These are phyloP conservation scores for Vidua macroura DNA, from an alignment of 2,113 vertebrate species.

Conservation along the genomic window DNA sequence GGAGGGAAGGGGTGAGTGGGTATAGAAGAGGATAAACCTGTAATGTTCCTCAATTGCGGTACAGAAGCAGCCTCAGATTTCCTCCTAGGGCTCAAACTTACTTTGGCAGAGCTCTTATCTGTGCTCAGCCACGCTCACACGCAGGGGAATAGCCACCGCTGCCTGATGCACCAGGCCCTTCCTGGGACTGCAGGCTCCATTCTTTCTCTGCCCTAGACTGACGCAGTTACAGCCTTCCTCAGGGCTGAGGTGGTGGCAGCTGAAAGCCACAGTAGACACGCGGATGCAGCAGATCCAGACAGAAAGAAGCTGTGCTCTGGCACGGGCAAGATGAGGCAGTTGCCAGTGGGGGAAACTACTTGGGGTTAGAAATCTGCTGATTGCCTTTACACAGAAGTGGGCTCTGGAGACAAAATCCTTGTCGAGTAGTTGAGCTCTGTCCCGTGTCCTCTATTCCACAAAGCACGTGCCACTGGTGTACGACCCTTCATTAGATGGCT, in stretches of 20 bases:
- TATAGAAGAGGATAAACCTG: constrained; percentile 5
- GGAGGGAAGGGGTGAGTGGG: not conserved
- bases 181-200: not conserved
- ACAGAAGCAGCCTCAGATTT: not conserved
- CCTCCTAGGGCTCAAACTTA: not conserved
- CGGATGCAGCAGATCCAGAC: not conserved
- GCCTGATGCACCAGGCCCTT: not conserved
- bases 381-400: not conserved
- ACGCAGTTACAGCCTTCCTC: not conserved
- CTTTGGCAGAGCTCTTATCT: not conserved
- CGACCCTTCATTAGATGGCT: not conserved
- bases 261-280: not conserved
- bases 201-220: not conserved
- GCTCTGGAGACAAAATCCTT: not conserved
- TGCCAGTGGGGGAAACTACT: not conserved
- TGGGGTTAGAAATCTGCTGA: not conserved
- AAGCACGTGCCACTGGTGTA: not conserved
- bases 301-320: not conserved
- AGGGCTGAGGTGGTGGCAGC: not conserved
- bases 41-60: not conserved
- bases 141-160: not conserved
- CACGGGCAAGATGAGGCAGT: not conserved
- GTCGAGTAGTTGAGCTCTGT: not conserved
- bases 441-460: not conserved
- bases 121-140: fast-evolving